Conservation (phyloP, 2,888 invertebrate species). For the Ametastegia equiseti region DNA sequence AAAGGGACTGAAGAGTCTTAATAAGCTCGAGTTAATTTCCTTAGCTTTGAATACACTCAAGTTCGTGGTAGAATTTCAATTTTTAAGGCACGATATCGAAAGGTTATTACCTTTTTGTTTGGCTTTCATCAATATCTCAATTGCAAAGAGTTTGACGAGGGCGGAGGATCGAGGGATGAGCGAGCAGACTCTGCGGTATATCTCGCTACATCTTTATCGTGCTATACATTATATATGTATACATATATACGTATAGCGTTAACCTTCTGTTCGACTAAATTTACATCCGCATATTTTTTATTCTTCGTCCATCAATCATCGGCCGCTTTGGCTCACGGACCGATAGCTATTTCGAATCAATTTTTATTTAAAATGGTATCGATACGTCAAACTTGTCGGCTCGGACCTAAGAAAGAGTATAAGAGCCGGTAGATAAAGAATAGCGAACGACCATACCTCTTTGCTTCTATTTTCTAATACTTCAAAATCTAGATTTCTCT, state of each 20-base stretch:
- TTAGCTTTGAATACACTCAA: neutral
- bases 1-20: neutral
- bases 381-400: neutral
- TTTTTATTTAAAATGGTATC: conserved; percentile 33
- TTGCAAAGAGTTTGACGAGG: conserved; percentile 39
- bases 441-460: neutral
- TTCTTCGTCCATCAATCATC: conserved; percentile 27
- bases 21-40: conserved; percentile 19
- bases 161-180: conserved; percentile 10
- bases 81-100: conserved; percentile 27
- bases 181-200: neutral
- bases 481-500: no score
- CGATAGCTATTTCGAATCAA: conserved; percentile 19
- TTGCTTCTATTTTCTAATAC: no score
- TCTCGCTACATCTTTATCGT: neutral
- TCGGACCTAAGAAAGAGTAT: neutral
- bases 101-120: conserved; percentile 42
- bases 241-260: conserved; percentile 14
- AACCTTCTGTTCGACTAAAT: conserved; percentile 42
- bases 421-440: neutral
- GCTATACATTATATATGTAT: no score
- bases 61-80: conserved; percentile 8
- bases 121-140: conserved; percentile 42
- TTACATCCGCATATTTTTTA: conserved; percentile 27
- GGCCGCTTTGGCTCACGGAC: neutral